Base-by-base conservation (phyloP, 1,140 invertebrate species). In the Drosophila ambigua region DNA sequence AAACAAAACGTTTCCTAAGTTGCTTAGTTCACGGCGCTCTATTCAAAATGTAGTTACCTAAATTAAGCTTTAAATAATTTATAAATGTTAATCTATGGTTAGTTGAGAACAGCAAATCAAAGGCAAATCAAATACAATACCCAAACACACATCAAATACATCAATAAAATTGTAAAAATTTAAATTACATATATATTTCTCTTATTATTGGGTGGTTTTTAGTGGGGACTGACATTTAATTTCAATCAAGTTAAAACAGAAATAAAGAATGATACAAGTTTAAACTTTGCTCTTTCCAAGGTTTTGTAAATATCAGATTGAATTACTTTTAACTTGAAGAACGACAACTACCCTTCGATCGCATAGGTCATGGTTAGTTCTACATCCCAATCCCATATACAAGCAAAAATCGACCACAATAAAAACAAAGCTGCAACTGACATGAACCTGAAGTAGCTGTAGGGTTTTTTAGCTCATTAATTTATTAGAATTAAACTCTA, bases 31-130 rank as follows among this genome's bases (percentile, higher is more conserved):
- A 58, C 63, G 28, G 57, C 57, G 50, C 72, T 46, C 44, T 64
- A 51, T 46, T 48, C 13, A 77, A 58, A 57, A 48, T 53, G 48
- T 74, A 57, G 16, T 26, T 65, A 46, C 31, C 15, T 72, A 79
- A 45, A 61, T 64, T 83, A 85, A 87, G 81, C 81, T 87, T 85
- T 85, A 85, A 87, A 87, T 85, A 85, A 72, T 87, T 78, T 75
- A 69, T 81, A 85, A 85, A 74, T 78, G 81, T 85, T 85, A 87
- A 78, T 64, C 72, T 85, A 85, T 80, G 59, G 39, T 63, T 66
- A 49, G 8, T 39, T 68, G 54, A 39, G 43, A 53, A 58, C n/a
- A 20, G 54, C n/a, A 24, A 82, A 78, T 65, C 72, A 80, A 77
- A 62, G 69, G 58, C n/a, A 58, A 20, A 20, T 24, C 23, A 24